Evolutionary conservation across 2,113 vertebrate genomes (phyloP), one percentile per base, ranked within the genome.

Genomic region (Phrynosoma blainvillii): DNA sequence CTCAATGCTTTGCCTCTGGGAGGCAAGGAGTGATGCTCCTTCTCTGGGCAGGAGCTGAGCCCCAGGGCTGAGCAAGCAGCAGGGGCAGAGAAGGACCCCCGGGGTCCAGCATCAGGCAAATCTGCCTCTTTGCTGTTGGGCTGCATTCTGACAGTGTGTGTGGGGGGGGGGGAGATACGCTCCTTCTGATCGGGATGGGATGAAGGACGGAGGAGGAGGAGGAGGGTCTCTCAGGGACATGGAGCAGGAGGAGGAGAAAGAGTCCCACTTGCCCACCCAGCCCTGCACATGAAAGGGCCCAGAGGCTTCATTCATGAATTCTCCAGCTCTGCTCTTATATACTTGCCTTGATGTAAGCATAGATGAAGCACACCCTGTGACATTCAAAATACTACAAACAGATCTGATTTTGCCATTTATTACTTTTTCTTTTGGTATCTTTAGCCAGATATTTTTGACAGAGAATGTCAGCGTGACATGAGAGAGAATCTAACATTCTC

Each of bases 381-480:
- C 70, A 1, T 59, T 84, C 83, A 84, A 74, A 74, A 84, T 59
- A 27, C n/a, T 32, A 73, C n/a, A 59, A 40, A 40, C 70, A 84
- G 68, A 32, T 73, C 62, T 73, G 68, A 84, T 71, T 84, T 84
- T 68, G 71, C 70, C 32, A 74, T 32, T 56, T 54, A 27, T 68
- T 7, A 18, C 84, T 85, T 32, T 21, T 65, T 54, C 84, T 42
- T 47, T 77, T 62, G 83, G 32, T 42, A 77, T 65, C 73, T 77
- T 65, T 77, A n/a, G 71, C 84, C 59, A 20, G 56, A 76, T 77
- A 65, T 77, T 76, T 65, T 77, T 42, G 18, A 65, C 30, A 14
- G 32, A 40, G 62, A 76, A 85, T 65, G 84, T 85, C 84, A 85
- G 56, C 74, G 25, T 65, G 32, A 77, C 84, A 54, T 85, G 23